These are phyloP conservation scores for Smittia sp. DNA, from an alignment of 2,888 invertebrate species.

Conservation along the genomic window DNA sequence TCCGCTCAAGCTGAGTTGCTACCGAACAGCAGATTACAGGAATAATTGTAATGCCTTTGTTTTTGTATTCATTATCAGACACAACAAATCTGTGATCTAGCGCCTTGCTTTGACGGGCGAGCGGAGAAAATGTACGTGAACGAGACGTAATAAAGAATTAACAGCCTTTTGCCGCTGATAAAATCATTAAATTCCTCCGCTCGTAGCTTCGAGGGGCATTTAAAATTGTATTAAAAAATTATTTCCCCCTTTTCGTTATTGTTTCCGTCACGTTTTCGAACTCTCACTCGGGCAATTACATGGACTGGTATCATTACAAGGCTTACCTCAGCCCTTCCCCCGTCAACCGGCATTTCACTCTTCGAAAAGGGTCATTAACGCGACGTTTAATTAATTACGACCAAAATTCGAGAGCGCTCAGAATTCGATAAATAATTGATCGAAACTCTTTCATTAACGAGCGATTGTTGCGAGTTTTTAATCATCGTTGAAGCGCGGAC, in stretches of 20 bases:
- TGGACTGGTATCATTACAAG: not conserved
- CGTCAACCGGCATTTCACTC: not conserved
- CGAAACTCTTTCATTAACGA: not conserved
- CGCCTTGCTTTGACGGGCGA: conserved; percentile 9
- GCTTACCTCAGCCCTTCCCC: too few relatives aligned
- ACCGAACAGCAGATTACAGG: conserved; percentile 14
- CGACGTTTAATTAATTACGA: conserved; percentile 22
- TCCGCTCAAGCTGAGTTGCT: not conserved
- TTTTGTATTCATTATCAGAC: conserved; percentile 27
- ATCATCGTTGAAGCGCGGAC: not conserved
- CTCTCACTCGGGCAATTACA: not conserved
- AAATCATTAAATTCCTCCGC: conserved; percentile 37
- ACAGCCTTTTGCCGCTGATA: conserved; percentile 30
- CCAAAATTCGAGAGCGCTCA: not conserved
- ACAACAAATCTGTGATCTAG: conserved; percentile 38
- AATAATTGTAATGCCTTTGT: conserved; percentile 4
- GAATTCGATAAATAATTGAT: not conserved
- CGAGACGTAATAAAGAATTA: conserved; percentile 37
- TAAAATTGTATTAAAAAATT: conserved; percentile 33
- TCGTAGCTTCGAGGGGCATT: conserved; percentile 10
- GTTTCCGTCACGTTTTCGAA: not conserved
- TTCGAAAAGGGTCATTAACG: conserved; percentile 13
- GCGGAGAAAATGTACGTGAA: conserved; percentile 9
- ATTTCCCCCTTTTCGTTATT: not conserved
- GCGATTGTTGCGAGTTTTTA: not conserved